phyloP scores from a whole-genome alignment of 2,113 vertebrate genomes.

The Taurulus bubalis region DNA sequence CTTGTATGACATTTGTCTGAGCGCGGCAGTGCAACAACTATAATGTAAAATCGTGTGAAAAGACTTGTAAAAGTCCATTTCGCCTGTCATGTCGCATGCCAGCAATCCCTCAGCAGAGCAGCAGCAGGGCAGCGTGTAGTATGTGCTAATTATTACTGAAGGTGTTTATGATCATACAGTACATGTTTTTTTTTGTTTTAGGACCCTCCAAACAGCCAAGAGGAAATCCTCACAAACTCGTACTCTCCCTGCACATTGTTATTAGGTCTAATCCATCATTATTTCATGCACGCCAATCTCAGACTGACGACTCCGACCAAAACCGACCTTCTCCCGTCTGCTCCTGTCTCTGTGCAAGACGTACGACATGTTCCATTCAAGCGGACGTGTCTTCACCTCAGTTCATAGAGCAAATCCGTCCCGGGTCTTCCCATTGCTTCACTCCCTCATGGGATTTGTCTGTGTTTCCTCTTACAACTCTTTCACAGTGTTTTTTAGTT shows the following conservation, averaged over 20 bases:
- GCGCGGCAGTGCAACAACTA: neutral
- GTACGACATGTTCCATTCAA: neutral
- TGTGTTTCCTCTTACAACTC: no score
- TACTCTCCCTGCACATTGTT: slow-evolving; percentile 1
- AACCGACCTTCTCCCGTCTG: neutral
- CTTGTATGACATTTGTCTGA: neutral
- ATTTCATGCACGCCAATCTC: slow-evolving; percentile 28
- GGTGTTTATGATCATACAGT: neutral
- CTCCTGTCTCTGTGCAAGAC: neutral
- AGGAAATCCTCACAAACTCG: slow-evolving; percentile 6
- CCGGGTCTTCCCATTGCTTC: no score
- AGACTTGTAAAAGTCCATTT: neutral
- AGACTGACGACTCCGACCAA: no score
- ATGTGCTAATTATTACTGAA: neutral
- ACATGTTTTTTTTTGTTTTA: neutral
- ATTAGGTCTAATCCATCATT: slow-evolving; percentile 29
- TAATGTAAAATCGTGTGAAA: neutral
- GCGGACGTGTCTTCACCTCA: neutral
- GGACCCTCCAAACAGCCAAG: neutral
- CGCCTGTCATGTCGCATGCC: neutral
- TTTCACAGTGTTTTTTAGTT: no score
- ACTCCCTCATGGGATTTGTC: no score
- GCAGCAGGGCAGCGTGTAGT: neutral
- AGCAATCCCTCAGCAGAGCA: neutral
- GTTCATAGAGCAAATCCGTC: neutral